These are phyloP conservation scores for Peromyscus eremicus DNA, from an alignment of 2,797 vertebrate species.

Conservation along the genomic window DNA sequence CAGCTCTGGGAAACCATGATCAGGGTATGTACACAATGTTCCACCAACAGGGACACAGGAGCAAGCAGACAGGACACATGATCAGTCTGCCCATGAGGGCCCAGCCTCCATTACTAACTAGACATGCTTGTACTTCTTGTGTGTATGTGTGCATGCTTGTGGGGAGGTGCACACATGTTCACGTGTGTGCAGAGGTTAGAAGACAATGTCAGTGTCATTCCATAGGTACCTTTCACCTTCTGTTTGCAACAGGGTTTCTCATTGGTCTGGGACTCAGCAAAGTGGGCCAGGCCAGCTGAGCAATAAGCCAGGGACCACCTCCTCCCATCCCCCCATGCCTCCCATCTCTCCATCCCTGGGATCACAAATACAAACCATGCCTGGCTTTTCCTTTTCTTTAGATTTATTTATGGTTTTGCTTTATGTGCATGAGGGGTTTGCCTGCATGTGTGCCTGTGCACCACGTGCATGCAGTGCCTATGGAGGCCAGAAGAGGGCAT, in stretches of 20 bases:
- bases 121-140: background rate
- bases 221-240: background rate
- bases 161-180: background rate
- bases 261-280: background rate
- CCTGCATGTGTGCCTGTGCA: too few species aligned
- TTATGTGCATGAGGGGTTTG: background rate
- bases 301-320: background rate
- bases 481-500: background rate
- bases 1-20: background rate
- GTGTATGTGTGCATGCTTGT: background rate
- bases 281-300: background rate
- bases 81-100: background rate
- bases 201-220: background rate
- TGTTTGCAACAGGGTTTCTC: background rate
- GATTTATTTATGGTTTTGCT: background rate
- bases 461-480: too few species aligned
- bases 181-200: background rate
- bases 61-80: accelerated
- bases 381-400: background rate
- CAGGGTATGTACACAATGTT: background rate
- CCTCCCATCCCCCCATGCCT: background rate
- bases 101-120: background rate
- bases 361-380: background rate
- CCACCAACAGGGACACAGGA: too few species aligned
- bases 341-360: background rate